Base-by-base conservation (phyloP, 1,140 invertebrate genomes). In the Eulimnadia texana region DNA sequence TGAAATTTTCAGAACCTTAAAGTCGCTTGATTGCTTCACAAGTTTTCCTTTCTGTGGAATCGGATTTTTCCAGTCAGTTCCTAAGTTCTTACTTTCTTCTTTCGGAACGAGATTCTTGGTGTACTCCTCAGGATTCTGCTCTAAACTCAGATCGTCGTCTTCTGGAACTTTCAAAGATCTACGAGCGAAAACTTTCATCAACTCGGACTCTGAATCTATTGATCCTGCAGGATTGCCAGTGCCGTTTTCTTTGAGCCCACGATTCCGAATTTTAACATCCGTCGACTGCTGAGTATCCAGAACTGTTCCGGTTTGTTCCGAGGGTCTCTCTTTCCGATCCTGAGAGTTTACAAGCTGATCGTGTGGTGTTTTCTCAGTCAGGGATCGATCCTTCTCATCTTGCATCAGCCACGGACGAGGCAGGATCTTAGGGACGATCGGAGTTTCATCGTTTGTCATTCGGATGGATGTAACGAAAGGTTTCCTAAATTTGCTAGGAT, bases 171-270 rank as follows among this genome's bases (percentile, higher is more conserved):
- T 88, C 0, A 88, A 72, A 2, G 85, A 88, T 59, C 84, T 72
- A 47, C 85, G 72, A 0, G 84, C 84, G 69, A 88, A 88, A 0
- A 88, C 85, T 74, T 86, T 86, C 77, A 87, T 82, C 24, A 88
- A 70, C 70, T 88, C 85, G 0, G 84, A 84, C 70, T 84, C 82
- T 50, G 84, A 81, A 58, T 84, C 82, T 61, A 79, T 77, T 58
- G 22, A 29, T 55, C 11, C 50, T 24, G 23, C 28, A 20, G 24
- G 11, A 20, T 33, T 6, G 55, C 19, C 53, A 24, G 3, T 1
- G 55, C 24, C 11, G 11, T 52, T 52, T 52, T 24, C 2, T 3
- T 2, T 52, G 42, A 2, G 23, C 42, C 13, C 22, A 23, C 16
- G 42, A 6, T n/a, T 50, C 33, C 19, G 42, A n/a, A 2, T 60